Percentiles rank a stretch among this genome's conserved stretches.
These are phyloP conservation scores for Muscicapa comitata DNA, from an alignment of 2,797 vertebrate genomes.

Conservation along the genomic window DNA sequence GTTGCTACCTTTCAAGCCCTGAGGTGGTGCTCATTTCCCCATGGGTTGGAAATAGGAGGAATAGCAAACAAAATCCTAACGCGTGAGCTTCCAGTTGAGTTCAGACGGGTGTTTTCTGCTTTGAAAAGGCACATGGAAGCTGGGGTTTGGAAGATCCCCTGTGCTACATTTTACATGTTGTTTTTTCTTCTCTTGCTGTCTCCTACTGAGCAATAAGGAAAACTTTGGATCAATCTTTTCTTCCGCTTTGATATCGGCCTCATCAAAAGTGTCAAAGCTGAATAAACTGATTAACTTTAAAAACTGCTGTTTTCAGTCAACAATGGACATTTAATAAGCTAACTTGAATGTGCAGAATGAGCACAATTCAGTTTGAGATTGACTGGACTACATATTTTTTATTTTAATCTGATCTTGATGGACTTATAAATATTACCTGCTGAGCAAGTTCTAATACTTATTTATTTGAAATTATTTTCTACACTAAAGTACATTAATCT, in stretches of 20 bases:
- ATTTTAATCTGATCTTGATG: slow-evolving; percentile 73
- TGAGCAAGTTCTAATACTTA: slow-evolving; percentile 81
- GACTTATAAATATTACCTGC: slow-evolving; percentile 81
- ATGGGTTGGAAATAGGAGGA: slow-evolving; percentile 74
- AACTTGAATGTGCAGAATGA: slow-evolving; percentile 69
- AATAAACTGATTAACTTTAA: slow-evolving; percentile 77
- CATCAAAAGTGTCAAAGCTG: slow-evolving; percentile 73
- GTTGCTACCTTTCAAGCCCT: slow-evolving; percentile 78
- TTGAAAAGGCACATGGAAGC: slow-evolving; percentile 66
- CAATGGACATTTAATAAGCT: slow-evolving; percentile 76
- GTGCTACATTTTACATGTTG: slow-evolving; percentile 63
- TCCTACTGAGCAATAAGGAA: slow-evolving; percentile 74
- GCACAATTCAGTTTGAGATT: slow-evolving; percentile 72
- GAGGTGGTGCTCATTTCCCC: slow-evolving; percentile 75
- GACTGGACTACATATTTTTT: slow-evolving; percentile 73
- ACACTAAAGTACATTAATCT: slow-evolving; percentile 75
- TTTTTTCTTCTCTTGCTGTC: slow-evolving; percentile 70
- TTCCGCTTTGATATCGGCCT: slow-evolving; percentile 76
- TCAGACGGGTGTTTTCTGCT: slow-evolving; percentile 67
- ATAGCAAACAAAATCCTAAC: slow-evolving; percentile 64
- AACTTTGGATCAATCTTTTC: slow-evolving; percentile 72
- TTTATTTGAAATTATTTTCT: slow-evolving; percentile 81
- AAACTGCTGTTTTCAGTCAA: slow-evolving; percentile 76
- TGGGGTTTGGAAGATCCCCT: slow-evolving; percentile 77
- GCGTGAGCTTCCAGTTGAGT: slow-evolving; percentile 65